Evolutionary conservation across 2,888 invertebrate species (phyloP).

Genomic region (Mythimna vitellina): DNA sequence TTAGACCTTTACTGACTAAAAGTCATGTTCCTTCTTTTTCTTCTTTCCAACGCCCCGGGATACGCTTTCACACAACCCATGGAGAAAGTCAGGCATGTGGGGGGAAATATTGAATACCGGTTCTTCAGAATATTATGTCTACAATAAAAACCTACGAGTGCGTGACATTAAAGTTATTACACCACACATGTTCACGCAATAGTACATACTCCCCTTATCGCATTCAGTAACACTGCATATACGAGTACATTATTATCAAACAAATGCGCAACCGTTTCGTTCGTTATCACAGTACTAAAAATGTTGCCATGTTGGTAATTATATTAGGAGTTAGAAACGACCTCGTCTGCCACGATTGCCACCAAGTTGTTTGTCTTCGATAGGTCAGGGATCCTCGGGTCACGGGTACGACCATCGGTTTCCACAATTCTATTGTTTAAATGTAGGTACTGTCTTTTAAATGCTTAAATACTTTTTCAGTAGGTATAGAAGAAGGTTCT

Average conservation of each 20-base stretch:
- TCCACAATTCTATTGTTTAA: conserved; percentile 55
- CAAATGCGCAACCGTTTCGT: conserved; percentile 27
- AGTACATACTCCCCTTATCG: conserved; percentile 16
- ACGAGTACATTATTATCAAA: conserved; percentile 19
- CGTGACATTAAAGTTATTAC: conserved; percentile 29
- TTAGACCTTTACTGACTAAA: no score
- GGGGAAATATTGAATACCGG: no score
- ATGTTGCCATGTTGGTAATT: conserved; percentile 27
- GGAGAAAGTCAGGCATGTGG: neutral
- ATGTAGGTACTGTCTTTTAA: conserved; percentile 19
- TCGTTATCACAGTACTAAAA: conserved; percentile 34
- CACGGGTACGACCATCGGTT: conserved; percentile 49
- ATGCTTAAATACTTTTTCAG: conserved; percentile 9
- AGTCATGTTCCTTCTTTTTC: no score
- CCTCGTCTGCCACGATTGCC: conserved; percentile 40
- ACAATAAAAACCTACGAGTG: neutral
- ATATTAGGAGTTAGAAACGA: conserved; percentile 23
- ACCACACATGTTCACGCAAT: conserved; percentile 39
- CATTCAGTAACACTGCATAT: conserved; percentile 7
- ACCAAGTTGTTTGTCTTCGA: conserved; percentile 51
- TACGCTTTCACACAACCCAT: no score
- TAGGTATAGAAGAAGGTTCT: neutral
- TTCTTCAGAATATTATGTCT: conserved; percentile 6
- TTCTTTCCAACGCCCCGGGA: no score
- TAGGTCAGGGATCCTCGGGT: conserved; percentile 58